Conservation (phyloP, 2,797 vertebrate genomes). For the Hapalemur alaotrensis region DNA sequence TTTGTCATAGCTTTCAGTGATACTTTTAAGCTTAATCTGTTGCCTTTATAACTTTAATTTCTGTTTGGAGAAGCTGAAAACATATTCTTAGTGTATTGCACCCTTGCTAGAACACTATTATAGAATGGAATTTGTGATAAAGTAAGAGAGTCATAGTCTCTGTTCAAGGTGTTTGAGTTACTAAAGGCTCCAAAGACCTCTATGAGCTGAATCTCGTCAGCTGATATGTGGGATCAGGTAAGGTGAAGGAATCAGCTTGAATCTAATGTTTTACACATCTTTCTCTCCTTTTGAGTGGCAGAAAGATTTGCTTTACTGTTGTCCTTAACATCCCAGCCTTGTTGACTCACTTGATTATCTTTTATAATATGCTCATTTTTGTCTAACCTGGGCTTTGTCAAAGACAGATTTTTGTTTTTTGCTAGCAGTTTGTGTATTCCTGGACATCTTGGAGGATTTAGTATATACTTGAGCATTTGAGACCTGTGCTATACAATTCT, state of each 20-base stretch:
- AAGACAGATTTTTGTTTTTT: background rate
- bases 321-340: background rate
- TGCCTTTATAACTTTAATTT: constrained; percentile 52
- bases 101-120: background rate
- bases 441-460: background rate
- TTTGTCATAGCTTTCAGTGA: constrained; percentile 46
- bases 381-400: constrained; percentile 49
- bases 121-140: constrained; percentile 33
- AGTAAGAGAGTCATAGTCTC: constrained; percentile 13
- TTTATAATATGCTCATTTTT: constrained; percentile 46
- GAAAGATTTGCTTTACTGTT: constrained; percentile 41
- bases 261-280: background rate
- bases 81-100: background rate
- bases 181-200: constrained; percentile 1
- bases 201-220: background rate
- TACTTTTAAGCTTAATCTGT: background rate
- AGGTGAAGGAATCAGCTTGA: background rate
- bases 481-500: background rate
- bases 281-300: constrained; percentile 20
- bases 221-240: constrained; percentile 12
- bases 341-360: background rate
- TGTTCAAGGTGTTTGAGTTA: constrained; percentile 25
- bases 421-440: background rate
- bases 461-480: background rate
- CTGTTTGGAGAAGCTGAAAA: constrained; percentile 42